Base-by-base conservation (phyloP, 1,140 invertebrate genomes). In the Bombus picipes region DNA sequence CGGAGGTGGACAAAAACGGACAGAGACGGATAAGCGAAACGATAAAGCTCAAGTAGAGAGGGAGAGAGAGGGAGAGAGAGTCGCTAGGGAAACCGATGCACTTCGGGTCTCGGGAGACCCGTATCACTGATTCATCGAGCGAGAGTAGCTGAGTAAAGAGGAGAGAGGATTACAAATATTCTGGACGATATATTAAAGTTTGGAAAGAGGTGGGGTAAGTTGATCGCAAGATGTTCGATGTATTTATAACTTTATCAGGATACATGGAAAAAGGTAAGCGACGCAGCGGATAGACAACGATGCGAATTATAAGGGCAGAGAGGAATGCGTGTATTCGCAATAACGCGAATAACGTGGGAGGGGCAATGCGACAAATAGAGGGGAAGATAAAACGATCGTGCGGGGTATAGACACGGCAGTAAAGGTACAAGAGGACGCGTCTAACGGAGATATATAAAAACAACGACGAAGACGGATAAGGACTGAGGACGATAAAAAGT, bases 401-500 rank as follows among this genome's bases (percentile, higher is more conserved):
- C 0, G 65, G 32, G n/a, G 8, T 28, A 37, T 12, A 34, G 68
- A 70, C 25, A 39, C 3, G 34, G 1, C 9, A 10, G 47, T 41
- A 68, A 76, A 76, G 71, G 72, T 57, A 62, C 41, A 47, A 37
- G 47, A 13, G 47, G 37, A n/a, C 75, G 43, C 39, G 68, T 34
- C 39, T 80, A 62, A 18, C 39, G 10, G 34, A 10, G 68, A 59
- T 25, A 15, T 28, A 65, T 47, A 76, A 83, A 83, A 71, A 86
- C 62, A 13, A 25, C 34, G 80, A 82, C 34, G 62, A 57, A 82
- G 62, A 82, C 57, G 80, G 84, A 86, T 74, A 74, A 73, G 71
- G 25, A n/a, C 47, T 32, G 34, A 10, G 71, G n/a, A 22, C 41
- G 71, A 81, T 74, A 82, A 70, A 86, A 75, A 76, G 41, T 25